Base-by-base conservation (phyloP, 1,140 invertebrate species). In the Drosophila navojoa region DNA sequence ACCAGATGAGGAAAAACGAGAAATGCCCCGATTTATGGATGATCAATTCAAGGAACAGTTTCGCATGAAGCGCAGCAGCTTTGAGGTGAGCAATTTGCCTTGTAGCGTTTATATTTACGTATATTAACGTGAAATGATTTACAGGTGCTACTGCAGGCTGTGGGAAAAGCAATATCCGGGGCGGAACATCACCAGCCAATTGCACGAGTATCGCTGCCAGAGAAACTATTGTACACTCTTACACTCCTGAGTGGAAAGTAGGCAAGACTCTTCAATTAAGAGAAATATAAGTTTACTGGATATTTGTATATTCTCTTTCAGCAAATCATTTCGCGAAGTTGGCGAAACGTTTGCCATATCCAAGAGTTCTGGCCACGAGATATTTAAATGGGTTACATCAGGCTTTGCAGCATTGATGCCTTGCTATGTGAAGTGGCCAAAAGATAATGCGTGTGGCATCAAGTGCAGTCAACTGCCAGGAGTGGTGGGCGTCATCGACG, bases 1-100 rank as follows among this genome's bases (percentile, higher is more conserved):
- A 13, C 3, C 4, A 11, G 35, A 9, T 4, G 4, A 47, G n/a
- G 7, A 54, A 6, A 16, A 32, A 10, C 4, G n/a, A 0, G 22
- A 16, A 11, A 15, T 54, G 0, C 42, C 54, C 0, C 52, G 67
- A 11, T 59, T 42, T 10, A 60, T 54, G 25, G 67, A 76, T 27
- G 76, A 76, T 40, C 67, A 78, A 7, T 77, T 77, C 10, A 77
- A 77, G 32, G 61, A 76, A 16, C 57, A 67, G 11, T 78, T 76
- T 44, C 61, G 68, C 6, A 76, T 71, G 68, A 40, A 67, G 42
- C 67, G 67, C 38, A 62, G 52, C 27, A 78, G 35, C 13, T 71
- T 77, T 49, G 55, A 75, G 59, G 75, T 74, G 19, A 42, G 4
- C 19, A 3, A 15, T 11, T 11, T 1, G 15, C 9, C 15, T 42